Base-by-base conservation (phyloP, 2,888 invertebrate genomes). In the Nomada hirtipes region DNA sequence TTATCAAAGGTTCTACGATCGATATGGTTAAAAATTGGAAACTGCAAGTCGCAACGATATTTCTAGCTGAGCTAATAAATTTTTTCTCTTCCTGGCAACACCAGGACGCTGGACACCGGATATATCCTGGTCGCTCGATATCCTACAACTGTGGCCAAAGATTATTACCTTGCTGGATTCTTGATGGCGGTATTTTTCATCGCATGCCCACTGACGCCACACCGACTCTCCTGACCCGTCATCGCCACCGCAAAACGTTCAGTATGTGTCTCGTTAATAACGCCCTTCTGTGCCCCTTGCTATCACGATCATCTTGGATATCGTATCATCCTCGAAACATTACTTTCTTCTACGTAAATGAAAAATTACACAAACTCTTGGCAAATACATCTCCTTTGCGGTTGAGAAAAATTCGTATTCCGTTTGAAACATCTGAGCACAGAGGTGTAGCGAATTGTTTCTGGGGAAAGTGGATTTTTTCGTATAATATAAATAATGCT, bases 111-210 rank as follows among this genome's bases (percentile, higher is more conserved):
- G 69, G 18, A 52, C 60, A 26, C 50, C 42, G 50, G 67, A 64
- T 60, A 64, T 70, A 60, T 23, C 26, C 9, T 23, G 44, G 20
- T 18, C 63, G 63, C 23, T 79, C 63, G 76, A 79, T 82, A 71
- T 64, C 61, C 29, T 72, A 69, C 74, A 72, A 71, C 64, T 52
- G 53, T 61, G 50, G 42, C 42, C 71, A 57, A 77, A 73, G 76
- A 87, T 86, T 85, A 87, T 85, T 79, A 79, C 76, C 47, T 42
- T 42, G 20, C 53, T 68, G 63, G 72, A 73, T 73, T 75, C 77
- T 68, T 65, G 79, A 87, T 87, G 57, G 64, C 73, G 47, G 59
- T 75, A 87, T 87, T 87, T 85, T 83, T 87, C 86, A 77, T 73
- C 61, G 2, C 13, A 2, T 20, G n/a, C 18, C 23, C 7, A 70